Conservation (phyloP, 1,140 invertebrate species). For the Pygmarrhopalites habei region DNA sequence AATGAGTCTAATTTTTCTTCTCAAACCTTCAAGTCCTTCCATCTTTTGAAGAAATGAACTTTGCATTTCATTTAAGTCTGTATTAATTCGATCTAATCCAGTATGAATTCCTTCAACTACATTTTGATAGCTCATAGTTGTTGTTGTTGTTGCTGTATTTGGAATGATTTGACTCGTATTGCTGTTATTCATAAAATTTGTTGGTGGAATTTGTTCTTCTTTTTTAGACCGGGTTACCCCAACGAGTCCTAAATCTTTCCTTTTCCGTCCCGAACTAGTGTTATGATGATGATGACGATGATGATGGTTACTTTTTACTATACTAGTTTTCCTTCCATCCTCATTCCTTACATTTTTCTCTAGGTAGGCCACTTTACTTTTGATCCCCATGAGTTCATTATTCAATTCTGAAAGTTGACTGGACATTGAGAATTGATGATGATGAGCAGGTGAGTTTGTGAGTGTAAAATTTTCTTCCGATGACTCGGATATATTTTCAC, state of each 20-base stretch:
- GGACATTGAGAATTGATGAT: too few relatives aligned
- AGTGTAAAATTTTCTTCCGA: too few relatives aligned
- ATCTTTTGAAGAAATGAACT: background rate
- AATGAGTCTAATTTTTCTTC: too few relatives aligned
- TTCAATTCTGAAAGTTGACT: background rate
- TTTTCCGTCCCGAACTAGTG: too few relatives aligned
- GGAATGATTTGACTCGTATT: background rate
- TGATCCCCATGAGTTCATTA: background rate
- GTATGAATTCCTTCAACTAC: background rate
- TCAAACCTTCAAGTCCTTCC: conserved; percentile 1
- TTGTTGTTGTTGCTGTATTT: too few relatives aligned
- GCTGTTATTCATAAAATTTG: background rate
- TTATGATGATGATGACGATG: too few relatives aligned
- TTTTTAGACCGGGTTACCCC: background rate
- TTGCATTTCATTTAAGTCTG: background rate
- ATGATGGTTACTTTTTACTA: too few relatives aligned
- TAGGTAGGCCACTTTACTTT: background rate
- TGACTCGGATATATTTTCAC: too few relatives aligned
- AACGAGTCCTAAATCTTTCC: too few relatives aligned
- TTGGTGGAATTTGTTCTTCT: background rate
- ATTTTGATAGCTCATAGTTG: too few relatives aligned
- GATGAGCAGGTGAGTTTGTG: too few relatives aligned
- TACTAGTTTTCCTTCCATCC: background rate
- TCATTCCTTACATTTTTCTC: background rate
- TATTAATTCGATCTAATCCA: background rate